These are phyloP conservation scores for Argopecten irradians DNA, from an alignment of 1,140 invertebrate genomes.

Conservation along the genomic window DNA sequence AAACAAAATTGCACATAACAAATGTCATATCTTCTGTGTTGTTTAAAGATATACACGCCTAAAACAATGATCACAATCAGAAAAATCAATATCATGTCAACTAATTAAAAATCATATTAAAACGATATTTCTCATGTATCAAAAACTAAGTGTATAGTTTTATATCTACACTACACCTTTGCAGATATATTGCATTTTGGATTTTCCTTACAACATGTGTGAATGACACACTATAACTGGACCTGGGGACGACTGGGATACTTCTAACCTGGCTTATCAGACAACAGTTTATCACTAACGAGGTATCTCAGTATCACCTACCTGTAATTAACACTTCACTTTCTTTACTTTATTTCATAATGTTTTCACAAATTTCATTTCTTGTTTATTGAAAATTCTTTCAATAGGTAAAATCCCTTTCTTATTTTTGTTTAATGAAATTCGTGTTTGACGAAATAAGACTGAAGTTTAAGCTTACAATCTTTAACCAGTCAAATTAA, in stretches of 20 bases:
- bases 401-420: too few relatives aligned
- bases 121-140: background rate
- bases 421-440: too few relatives aligned
- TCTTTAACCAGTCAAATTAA: too few relatives aligned
- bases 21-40: background rate
- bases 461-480: too few relatives aligned
- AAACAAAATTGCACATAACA: conserved; percentile 16
- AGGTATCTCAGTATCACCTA: background rate
- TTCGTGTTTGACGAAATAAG: too few relatives aligned
- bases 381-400: too few relatives aligned
- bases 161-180: conserved; percentile 1
- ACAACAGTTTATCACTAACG: background rate
- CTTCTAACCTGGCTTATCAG: background rate
- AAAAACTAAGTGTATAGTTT: background rate
- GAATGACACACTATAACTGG: background rate
- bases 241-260: background rate
- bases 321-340: too few relatives aligned
- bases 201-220: background rate
- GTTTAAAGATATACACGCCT: conserved; percentile 14
- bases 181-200: background rate
- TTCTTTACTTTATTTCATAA: too few relatives aligned
- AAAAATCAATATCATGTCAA: background rate
- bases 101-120: conserved; percentile 19
- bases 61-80: conserved; percentile 14
- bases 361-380: too few relatives aligned